phyloP scores from a whole-genome alignment of 1,140 invertebrate genomes.

The Stegodyphus dumicola region DNA sequence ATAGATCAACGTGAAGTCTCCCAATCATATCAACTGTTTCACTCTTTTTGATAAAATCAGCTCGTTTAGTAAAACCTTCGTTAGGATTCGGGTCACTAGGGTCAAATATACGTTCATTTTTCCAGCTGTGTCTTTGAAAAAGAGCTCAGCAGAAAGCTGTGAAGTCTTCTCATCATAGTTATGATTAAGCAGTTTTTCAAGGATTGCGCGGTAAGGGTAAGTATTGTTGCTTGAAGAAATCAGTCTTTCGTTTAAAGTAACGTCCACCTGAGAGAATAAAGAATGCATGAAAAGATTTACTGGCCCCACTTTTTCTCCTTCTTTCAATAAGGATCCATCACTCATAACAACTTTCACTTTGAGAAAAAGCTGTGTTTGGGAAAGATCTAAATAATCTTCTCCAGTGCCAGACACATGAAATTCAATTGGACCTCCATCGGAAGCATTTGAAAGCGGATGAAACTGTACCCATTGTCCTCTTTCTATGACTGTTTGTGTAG shows the following conservation, averaged over 20 bases:
- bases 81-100: background rate
- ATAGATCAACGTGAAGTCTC: background rate
- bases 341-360: conserved; percentile 8
- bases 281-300: conserved; percentile 4
- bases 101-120: background rate
- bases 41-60: background rate
- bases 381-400: conserved; percentile 12
- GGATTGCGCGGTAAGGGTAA: background rate
- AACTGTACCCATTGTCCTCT: conserved; percentile 8
- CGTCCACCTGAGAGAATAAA: background rate
- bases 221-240: background rate
- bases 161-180: background rate
- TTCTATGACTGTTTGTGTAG: conserved; percentile 14
- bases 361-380: background rate
- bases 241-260: background rate
- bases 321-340: background rate
- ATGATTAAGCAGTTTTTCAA: background rate
- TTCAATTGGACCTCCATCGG: conserved; percentile 16
- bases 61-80: background rate
- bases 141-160: background rate
- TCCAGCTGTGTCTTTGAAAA: background rate
- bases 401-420: background rate
- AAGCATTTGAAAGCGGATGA: background rate
- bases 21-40: background rate
- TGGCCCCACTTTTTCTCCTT: background rate